Conservation (phyloP, 2,113 vertebrate species). For the Elachura formosa region DNA sequence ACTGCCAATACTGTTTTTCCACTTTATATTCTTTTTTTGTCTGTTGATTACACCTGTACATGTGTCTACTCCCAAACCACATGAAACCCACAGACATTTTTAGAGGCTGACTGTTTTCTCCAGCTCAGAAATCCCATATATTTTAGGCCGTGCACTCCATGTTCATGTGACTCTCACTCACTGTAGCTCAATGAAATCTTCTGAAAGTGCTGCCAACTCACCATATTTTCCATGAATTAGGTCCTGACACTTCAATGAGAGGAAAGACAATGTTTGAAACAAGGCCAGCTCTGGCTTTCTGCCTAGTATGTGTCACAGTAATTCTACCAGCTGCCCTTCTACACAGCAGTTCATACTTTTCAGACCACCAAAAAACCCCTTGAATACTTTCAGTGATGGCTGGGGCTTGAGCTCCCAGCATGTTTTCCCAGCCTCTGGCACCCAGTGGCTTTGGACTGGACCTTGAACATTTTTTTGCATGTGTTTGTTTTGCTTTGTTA, state of each 20-base stretch:
- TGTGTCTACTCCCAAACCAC: slow-evolving; percentile 46
- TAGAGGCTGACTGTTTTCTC: slow-evolving; percentile 51
- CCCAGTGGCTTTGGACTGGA: slow-evolving; percentile 68
- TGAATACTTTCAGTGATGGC: slow-evolving; percentile 67
- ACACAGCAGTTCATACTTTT: slow-evolving; percentile 73
- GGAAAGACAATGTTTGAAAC: slow-evolving; percentile 83
- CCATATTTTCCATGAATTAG: slow-evolving; percentile 84
- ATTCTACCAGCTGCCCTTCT: slow-evolving; percentile 76
- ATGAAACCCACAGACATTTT: slow-evolving; percentile 57
- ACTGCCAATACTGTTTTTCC: neutral
- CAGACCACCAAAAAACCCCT: slow-evolving; percentile 76
- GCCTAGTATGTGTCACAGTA: slow-evolving; percentile 80
- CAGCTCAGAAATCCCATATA: slow-evolving; percentile 56
- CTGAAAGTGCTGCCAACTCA: slow-evolving; percentile 78
- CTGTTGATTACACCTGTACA: slow-evolving; percentile 68
- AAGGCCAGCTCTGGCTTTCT: slow-evolving; percentile 75
- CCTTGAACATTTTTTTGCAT: slow-evolving; percentile 43
- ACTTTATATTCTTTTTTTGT: neutral
- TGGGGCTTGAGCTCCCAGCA: slow-evolving; percentile 49
- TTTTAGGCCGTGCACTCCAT: slow-evolving; percentile 50
- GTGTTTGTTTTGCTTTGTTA: slow-evolving; percentile 72
- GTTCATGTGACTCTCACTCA: slow-evolving; percentile 73
- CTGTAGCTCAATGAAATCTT: slow-evolving; percentile 76
- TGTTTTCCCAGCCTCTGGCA: slow-evolving; percentile 78
- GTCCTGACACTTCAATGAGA: slow-evolving; percentile 82